Conservation (phyloP, 2,888 invertebrate genomes). For the Pterostichus niger region DNA sequence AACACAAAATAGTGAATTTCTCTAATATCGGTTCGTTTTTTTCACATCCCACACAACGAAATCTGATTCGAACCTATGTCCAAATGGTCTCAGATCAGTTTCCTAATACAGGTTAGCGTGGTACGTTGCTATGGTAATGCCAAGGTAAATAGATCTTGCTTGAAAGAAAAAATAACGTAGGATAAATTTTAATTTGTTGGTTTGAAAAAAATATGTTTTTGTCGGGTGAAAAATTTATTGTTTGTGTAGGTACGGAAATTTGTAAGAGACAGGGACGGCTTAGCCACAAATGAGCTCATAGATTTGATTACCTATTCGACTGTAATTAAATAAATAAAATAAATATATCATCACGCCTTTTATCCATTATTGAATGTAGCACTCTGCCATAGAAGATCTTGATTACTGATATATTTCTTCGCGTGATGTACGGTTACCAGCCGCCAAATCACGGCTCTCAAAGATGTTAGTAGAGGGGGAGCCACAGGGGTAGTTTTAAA, state of each 20-base stretch:
- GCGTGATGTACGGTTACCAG: too few relatives aligned
- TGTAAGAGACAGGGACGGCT: background rate
- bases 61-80: constrained; percentile 4
- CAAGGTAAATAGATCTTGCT: constrained; percentile 60
- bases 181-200: constrained; percentile 27
- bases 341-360: too few relatives aligned
- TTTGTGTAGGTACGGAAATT: constrained; percentile 15
- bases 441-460: too few relatives aligned
- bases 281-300: background rate
- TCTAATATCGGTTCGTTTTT: constrained; percentile 5
- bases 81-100: constrained; percentile 52
- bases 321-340: too few relatives aligned
- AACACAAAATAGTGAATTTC: constrained; percentile 1
- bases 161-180: constrained; percentile 40
- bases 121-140: constrained; percentile 50
- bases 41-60: constrained; percentile 10
- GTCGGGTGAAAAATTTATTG: constrained; percentile 12
- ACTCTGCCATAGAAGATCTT: too few relatives aligned
- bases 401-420: too few relatives aligned
- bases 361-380: too few relatives aligned
- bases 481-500: too few relatives aligned
- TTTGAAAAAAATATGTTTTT: constrained; percentile 3
- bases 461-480: too few relatives aligned
- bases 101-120: constrained; percentile 61
- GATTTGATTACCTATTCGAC: too few relatives aligned